These are phyloP conservation scores for Channa striata DNA, from an alignment of 2,797 vertebrate species.

Conservation along the genomic window DNA sequence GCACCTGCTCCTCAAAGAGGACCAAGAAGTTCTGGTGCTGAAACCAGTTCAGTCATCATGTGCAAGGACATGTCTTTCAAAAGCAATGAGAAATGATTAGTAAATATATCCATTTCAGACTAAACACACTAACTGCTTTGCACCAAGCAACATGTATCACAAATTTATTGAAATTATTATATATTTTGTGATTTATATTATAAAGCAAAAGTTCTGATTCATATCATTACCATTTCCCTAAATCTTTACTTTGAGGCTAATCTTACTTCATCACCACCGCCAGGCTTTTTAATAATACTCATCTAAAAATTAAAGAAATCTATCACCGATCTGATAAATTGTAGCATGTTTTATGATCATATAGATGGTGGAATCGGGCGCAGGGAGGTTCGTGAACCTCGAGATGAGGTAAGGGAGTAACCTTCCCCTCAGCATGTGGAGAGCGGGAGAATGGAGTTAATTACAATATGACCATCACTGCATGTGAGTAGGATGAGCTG, in stretches of 20 bases:
- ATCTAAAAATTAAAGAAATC: conserved; percentile 12
- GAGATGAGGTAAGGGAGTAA: neutral
- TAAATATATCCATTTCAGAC: neutral
- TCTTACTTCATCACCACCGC: neutral
- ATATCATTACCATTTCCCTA: too few species aligned
- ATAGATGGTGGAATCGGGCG: conserved; percentile 12
- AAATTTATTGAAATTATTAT: too few species aligned
- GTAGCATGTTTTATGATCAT: conserved; percentile 5
- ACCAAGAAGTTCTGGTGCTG: neutral
- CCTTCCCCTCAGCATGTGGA: neutral
- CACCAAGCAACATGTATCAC: too few species aligned
- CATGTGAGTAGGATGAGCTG: neutral
- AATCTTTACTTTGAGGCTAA: neutral
- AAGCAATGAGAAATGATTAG: too few species aligned
- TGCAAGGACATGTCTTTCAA: neutral
- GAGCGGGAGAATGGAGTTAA: neutral
- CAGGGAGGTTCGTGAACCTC: conserved; percentile 4
- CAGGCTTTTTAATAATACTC: neutral
- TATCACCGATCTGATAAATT: neutral
- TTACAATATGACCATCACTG: conserved; percentile 1
- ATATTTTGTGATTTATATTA: too few species aligned
- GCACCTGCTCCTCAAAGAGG: conserved; percentile 17
- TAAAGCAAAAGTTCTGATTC: too few species aligned
- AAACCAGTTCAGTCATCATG: neutral
- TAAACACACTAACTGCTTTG: neutral